Conservation (phyloP, 2,113 vertebrate genomes). For the Cyprinodon variegatus region DNA sequence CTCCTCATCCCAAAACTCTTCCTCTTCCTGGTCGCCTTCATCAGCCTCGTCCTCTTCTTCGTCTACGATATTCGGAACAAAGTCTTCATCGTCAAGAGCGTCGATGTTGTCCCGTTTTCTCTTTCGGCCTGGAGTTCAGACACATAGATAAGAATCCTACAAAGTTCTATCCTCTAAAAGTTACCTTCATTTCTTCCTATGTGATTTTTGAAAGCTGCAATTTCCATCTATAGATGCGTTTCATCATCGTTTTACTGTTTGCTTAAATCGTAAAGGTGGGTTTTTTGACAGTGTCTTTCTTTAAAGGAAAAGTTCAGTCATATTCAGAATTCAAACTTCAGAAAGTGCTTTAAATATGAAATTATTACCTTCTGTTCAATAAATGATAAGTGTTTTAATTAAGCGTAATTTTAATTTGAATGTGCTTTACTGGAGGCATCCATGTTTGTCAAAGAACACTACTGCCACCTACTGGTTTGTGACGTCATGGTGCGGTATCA, state of each 20-base stretch:
- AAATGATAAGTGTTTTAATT: no score
- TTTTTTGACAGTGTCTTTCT: not conserved
- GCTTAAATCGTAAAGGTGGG: not conserved
- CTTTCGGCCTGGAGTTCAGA: slow-evolving; percentile 54
- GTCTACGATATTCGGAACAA: slow-evolving; percentile 75
- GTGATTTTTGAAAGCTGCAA: not conserved
- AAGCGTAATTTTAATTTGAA: no score
- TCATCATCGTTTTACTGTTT: not conserved
- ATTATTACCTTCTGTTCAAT: no score
- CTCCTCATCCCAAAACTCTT: slow-evolving; percentile 15
- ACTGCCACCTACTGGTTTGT: no score
- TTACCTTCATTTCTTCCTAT: not conserved
- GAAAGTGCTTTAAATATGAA: no score
- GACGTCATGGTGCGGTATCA: no score
- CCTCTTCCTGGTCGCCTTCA: slow-evolving; percentile 69
- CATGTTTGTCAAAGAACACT: no score
- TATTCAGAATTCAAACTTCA: no score
- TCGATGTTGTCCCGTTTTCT: slow-evolving; percentile 61
- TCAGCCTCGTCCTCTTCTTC: slow-evolving; percentile 77
- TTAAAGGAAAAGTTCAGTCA: no score
- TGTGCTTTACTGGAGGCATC: no score
- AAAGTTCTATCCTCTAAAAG: not conserved
- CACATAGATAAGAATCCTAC: not conserved
- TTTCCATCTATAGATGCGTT: not conserved
- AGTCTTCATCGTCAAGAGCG: slow-evolving; percentile 80